Evolutionary conservation across 2,797 vertebrate genomes (phyloP).

Genomic region (Onychomys arenicola): DNA sequence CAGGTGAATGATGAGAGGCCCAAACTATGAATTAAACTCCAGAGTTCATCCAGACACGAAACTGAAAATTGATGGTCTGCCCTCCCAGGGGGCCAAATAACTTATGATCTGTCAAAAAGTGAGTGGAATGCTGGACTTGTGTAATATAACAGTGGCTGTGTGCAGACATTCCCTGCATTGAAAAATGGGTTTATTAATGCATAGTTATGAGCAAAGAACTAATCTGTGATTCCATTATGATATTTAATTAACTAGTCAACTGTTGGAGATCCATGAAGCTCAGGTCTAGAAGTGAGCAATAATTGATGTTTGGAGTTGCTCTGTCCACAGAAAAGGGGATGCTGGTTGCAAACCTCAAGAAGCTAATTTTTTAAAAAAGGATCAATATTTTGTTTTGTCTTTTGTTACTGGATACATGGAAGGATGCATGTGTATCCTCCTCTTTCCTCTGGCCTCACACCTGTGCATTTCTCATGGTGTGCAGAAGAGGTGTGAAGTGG

Average conservation of each 20-base stretch:
- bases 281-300: slow-evolving; percentile 72
- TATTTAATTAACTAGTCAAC: slow-evolving; percentile 85
- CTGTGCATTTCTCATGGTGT: slow-evolving; percentile 34
- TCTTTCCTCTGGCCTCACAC: slow-evolving; percentile 49
- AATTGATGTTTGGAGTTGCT: slow-evolving; percentile 76
- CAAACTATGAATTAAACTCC: background rate
- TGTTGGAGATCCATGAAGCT: slow-evolving; percentile 76
- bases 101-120: slow-evolving; percentile 68
- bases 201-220: slow-evolving; percentile 70
- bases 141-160: slow-evolving; percentile 62
- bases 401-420: slow-evolving; percentile 42
- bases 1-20: slow-evolving; percentile 48
- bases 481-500: background rate
- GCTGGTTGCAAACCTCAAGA: slow-evolving; percentile 73
- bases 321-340: slow-evolving; percentile 71
- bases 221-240: slow-evolving; percentile 80
- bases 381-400: slow-evolving; percentile 83
- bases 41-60: slow-evolving; percentile 40
- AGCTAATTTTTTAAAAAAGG: slow-evolving; percentile 34
- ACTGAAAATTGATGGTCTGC: slow-evolving; percentile 71
- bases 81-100: slow-evolving; percentile 50
- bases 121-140: slow-evolving; percentile 71
- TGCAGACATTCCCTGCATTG: slow-evolving; percentile 79
- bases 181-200: slow-evolving; percentile 84
- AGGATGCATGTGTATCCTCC: background rate